Percentiles rank a stretch among this genome's conserved stretches.
phyloP scores from a whole-genome alignment of 53 echinoderm and acorn worm genomes.

The Henricia sp. region DNA sequence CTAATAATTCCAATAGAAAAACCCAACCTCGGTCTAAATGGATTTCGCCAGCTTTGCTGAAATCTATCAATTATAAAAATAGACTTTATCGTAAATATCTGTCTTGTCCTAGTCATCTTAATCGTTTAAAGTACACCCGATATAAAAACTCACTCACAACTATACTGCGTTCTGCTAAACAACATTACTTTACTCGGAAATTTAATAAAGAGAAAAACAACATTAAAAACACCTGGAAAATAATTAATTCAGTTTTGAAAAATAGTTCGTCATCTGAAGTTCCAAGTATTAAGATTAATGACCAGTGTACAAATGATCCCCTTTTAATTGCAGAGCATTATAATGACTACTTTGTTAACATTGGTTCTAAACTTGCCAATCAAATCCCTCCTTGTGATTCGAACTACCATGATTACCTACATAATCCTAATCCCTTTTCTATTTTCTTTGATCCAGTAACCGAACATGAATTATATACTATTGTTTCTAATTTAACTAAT shows the following conservation, averaged over 20 bases:
- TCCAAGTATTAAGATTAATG: neutral
- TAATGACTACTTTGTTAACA: constrained; percentile 6
- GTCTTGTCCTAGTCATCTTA: neutral
- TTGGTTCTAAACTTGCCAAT: constrained; percentile 1
- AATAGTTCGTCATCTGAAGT: neutral
- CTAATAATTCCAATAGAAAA: neutral
- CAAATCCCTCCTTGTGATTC: constrained; percentile 3
- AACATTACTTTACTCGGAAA: neutral
- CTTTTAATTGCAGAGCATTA: neutral
- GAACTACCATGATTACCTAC: neutral
- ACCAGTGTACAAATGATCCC: neutral
- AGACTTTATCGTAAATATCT: constrained; percentile 9
- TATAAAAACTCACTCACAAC: constrained; percentile 13
- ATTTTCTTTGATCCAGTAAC: constrained; percentile 7
- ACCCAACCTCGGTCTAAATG: neutral
- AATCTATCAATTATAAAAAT: constrained; percentile 21
- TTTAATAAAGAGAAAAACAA: constrained; percentile 32
- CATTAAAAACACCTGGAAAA: constrained; percentile 22
- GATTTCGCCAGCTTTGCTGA: neutral
- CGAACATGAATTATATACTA: neutral
- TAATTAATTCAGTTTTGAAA: constrained; percentile 10
- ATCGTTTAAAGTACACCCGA: neutral
- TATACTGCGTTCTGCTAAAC: constrained; percentile 16
- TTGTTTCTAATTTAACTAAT: neutral
- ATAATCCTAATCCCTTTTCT: neutral